A percentile compares a stretch with the other conserved stretches of the same genome.
phyloP scores from a whole-genome alignment of 2,888 invertebrate species.

The Agrochola litura region DNA sequence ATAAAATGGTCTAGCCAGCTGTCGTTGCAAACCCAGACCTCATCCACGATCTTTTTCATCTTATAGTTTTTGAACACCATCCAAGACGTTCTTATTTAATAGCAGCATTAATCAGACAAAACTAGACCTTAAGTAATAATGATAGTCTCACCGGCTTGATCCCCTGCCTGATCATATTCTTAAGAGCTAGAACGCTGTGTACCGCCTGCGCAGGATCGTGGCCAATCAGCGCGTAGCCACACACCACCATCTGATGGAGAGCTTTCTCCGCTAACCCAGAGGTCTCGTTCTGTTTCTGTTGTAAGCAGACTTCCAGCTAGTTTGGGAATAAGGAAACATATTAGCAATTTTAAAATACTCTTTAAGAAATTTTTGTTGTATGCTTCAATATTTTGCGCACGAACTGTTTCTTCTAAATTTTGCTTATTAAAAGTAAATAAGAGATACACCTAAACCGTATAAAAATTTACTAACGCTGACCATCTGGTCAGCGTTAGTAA shows the following conservation, averaged over 20 bases:
- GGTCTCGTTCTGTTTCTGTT: conserved; percentile 78
- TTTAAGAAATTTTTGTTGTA: not conserved
- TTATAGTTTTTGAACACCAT: not conserved
- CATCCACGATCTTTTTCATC: too few species aligned
- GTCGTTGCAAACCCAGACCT: not conserved
- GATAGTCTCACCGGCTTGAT: conserved; percentile 78
- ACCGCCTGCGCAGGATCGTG: conserved; percentile 86
- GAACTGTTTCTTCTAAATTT: too few species aligned
- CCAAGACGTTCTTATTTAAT: not conserved
- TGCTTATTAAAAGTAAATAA: not conserved
- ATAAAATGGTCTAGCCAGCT: not conserved
- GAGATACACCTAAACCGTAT: not conserved
- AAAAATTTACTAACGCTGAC: not conserved
- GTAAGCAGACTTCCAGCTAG: conserved; percentile 79
- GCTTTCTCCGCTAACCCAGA: conserved; percentile 84
- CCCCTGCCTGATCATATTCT: conserved; percentile 80
- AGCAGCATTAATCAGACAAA: not conserved
- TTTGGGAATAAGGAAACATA: not conserved
- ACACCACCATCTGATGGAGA: conserved; percentile 87
- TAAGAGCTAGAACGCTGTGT: conserved; percentile 78
- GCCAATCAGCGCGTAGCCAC: conserved; percentile 86
- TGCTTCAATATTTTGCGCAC: not conserved
- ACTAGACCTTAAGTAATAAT: not conserved
- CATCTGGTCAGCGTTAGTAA: too few species aligned
- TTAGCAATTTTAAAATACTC: not conserved